Evolutionary conservation across 64 coral and sea anemone species (phyloP).

Genomic region (Dendrophyllia cribrosa): DNA sequence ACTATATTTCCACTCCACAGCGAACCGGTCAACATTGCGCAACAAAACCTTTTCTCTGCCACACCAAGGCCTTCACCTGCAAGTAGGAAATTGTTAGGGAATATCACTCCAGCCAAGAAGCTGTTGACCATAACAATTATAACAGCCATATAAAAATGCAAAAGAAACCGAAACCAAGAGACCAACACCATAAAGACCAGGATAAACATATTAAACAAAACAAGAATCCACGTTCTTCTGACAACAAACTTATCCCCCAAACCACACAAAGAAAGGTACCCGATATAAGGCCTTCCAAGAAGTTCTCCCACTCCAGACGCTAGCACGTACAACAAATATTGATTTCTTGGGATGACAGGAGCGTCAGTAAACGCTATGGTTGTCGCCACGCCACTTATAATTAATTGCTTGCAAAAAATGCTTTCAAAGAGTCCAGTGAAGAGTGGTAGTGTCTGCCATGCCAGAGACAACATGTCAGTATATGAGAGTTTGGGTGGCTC

Average conservation of each 20-base stretch:
- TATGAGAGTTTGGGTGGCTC: not conserved
- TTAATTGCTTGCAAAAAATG: not conserved
- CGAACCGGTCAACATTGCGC: not conserved
- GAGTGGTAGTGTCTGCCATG: not conserved
- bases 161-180: slow-evolving; percentile 12
- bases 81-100: not conserved
- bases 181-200: not conserved
- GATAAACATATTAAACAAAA: not conserved
- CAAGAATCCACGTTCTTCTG: not conserved
- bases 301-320: not conserved
- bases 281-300: not conserved
- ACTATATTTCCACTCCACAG: not conserved
- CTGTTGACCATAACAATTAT: not conserved
- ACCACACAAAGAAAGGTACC: not conserved
- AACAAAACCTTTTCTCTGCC: slow-evolving; percentile 9
- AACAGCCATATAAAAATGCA: not conserved
- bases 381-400: not conserved
- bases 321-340: slow-evolving; percentile 8
- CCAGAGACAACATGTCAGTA: not conserved
- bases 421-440: not conserved
- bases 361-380: not conserved
- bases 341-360: not conserved
- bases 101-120: not conserved
- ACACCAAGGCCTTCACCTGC: not conserved
- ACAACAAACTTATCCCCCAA: not conserved